phyloP scores from a whole-genome alignment of 2,797 vertebrate species.

The Sciurus vulgaris region DNA sequence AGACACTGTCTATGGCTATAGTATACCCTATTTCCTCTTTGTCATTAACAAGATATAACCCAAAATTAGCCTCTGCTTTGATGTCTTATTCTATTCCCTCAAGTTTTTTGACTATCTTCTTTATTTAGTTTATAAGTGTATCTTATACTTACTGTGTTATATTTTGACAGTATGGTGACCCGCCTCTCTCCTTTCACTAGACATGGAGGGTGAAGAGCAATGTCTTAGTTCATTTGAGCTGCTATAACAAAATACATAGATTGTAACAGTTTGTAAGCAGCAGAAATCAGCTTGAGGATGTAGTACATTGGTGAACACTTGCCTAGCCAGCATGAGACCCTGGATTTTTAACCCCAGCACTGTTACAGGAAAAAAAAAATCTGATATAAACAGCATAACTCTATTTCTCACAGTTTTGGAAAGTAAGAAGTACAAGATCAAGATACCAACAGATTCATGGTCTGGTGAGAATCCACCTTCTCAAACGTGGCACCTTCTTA shows the following conservation, averaged over 20 bases:
- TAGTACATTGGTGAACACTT: no score
- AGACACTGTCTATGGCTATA: not conserved
- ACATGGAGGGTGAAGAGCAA: not conserved
- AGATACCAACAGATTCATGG: not conserved
- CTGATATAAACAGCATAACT: not conserved
- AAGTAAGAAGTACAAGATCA: not conserved
- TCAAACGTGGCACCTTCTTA: not conserved
- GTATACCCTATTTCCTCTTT: not conserved
- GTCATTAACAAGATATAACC: not conserved
- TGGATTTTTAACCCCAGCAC: no score
- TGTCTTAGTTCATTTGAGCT: not conserved
- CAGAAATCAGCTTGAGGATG: no score
- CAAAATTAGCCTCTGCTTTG: not conserved
- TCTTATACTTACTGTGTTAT: not conserved
- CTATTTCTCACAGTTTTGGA: not conserved
- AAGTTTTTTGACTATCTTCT: not conserved
- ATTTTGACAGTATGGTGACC: not conserved
- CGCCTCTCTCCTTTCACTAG: not conserved
- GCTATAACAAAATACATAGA: not conserved
- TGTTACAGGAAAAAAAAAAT: no score
- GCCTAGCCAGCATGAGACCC: no score
- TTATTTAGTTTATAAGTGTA: not conserved
- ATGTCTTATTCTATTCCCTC: not conserved
- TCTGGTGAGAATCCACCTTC: not conserved
- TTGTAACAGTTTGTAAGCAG: not conserved